Conservation (phyloP, 2,797 vertebrate species). For the Peromyscus attwateri region DNA sequence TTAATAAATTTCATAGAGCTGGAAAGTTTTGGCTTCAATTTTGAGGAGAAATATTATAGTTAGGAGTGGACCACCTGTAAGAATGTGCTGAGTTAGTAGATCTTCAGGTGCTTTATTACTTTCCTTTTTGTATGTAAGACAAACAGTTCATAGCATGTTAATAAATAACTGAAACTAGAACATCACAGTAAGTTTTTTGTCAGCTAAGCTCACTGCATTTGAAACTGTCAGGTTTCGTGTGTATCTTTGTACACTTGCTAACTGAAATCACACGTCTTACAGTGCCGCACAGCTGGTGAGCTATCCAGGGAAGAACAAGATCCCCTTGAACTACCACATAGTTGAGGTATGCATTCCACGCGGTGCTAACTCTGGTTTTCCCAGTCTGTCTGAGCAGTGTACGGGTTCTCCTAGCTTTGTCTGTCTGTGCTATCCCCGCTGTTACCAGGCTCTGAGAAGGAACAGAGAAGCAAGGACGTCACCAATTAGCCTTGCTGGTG, state of each 20-base stretch:
- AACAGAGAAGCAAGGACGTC: slow-evolving; percentile 31
- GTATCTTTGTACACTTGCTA: slow-evolving; percentile 39
- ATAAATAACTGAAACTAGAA: slow-evolving; percentile 53
- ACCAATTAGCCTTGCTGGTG: slow-evolving; percentile 56
- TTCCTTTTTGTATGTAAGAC: slow-evolving; percentile 12
- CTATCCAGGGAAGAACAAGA: slow-evolving; percentile 98
- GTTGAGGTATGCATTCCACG: slow-evolving; percentile 93
- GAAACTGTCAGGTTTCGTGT: not conserved
- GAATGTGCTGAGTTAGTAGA: slow-evolving; percentile 35
- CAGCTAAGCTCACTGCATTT: slow-evolving; percentile 30
- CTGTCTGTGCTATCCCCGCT: not conserved
- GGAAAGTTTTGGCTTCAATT: slow-evolving; percentile 26
- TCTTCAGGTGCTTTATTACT: slow-evolving; percentile 14
- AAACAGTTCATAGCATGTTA: not conserved
- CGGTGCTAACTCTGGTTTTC: slow-evolving; percentile 2
- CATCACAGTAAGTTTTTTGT: slow-evolving; percentile 18
- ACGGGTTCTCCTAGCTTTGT: not conserved
- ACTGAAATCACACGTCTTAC: slow-evolving; percentile 64
- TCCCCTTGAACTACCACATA: slow-evolving; percentile 99
- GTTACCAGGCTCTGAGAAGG: slow-evolving; percentile 64
- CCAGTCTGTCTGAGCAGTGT: slow-evolving; percentile 52
- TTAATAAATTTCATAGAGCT: slow-evolving; percentile 28
- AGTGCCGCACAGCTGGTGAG: slow-evolving; percentile 96
- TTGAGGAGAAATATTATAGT: slow-evolving; percentile 57
- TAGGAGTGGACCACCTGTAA: not conserved